phyloP scores from a whole-genome alignment of 2,113 vertebrate genomes.

The Vidua chalybeata region DNA sequence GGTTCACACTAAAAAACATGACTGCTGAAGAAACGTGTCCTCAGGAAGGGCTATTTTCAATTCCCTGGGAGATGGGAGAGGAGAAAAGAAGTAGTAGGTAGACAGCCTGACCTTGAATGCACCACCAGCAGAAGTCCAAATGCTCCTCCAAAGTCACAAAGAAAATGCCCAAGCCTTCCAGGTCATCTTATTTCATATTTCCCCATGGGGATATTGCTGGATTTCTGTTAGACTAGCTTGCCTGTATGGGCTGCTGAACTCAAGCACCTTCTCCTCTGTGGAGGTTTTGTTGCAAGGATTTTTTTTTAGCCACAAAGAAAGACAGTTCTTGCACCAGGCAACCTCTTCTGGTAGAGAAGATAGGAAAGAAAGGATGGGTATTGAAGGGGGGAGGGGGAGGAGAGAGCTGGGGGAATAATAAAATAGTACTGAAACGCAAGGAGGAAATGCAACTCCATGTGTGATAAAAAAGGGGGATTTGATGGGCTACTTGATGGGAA shows the following conservation, averaged over 20 bases:
- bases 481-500: background rate
- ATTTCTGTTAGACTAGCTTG: background rate
- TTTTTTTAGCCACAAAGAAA: slow-evolving; percentile 41
- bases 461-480: background rate
- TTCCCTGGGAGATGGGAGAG: slow-evolving; percentile 34
- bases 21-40: background rate
- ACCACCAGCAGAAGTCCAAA: slow-evolving; percentile 34
- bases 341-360: background rate
- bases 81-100: slow-evolving; percentile 33
- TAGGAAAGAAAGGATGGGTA: background rate
- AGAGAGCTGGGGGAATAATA: background rate
- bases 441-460: background rate
- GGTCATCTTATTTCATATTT: slow-evolving; percentile 17
- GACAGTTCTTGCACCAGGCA: background rate
- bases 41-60: slow-evolving; percentile 24
- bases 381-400: rapidly evolving
- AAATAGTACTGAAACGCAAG: background rate
- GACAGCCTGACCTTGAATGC: slow-evolving; percentile 21
- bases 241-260: slow-evolving; percentile 4
- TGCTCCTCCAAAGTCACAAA: background rate
- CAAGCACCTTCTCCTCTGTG: slow-evolving; percentile 3
- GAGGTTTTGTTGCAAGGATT: slow-evolving; percentile 4
- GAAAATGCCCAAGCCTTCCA: slow-evolving; percentile 32
- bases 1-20: background rate
- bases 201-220: background rate